Base-by-base conservation (phyloP, 1,140 invertebrate genomes). In the Portunus trituberculatus region DNA sequence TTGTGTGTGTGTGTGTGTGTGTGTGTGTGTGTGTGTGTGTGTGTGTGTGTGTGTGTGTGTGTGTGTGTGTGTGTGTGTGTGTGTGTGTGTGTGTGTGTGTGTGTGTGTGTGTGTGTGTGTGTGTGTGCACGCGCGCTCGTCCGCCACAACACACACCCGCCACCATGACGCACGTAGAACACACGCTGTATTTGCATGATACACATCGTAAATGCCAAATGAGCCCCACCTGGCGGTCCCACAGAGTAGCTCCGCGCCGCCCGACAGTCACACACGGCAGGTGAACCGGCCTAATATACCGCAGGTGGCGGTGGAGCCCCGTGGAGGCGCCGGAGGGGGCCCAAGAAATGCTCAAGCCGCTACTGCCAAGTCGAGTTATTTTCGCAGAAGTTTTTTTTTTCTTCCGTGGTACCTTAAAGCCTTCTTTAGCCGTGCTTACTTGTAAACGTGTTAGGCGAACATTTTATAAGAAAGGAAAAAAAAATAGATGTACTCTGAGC, bases 311-410 rank as follows among this genome's bases (percentile, higher is more conserved):
- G 67, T n/a, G 67, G 67, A 76, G 67, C 25, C 67, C 67, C 67
- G n/a, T 20, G 4, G 67, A 76, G 67, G 67, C 67, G 67, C 25
- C 20, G 67, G 67, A 76, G 67, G 67, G 67, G 67, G 20, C 67
- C 20, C 20, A n/a, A n/a, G 67, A 76, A 76, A 76, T 76, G 25
- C 67, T 76, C 67, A 39, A 28, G 46, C 2, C 89, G 29, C 46
- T 39, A 28, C n/a, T 91, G 89, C 89, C 89, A 91, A 91, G 46
- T 12, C 46, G 10, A 46, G 32, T 52, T 91, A 91, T 91, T 91
- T 91, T 91, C 46, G 39, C 32, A 14, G 7, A 29, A 82, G 29
- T 45, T 39, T 32, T 88, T 46, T 92, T 83, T 82, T 83, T 67
- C 20, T 28, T 48, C 87, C 31, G 39, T n/a, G n/a, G 45, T 76